phyloP scores from a whole-genome alignment of 2,888 invertebrate genomes.

The Lacanobia wlatinum region DNA sequence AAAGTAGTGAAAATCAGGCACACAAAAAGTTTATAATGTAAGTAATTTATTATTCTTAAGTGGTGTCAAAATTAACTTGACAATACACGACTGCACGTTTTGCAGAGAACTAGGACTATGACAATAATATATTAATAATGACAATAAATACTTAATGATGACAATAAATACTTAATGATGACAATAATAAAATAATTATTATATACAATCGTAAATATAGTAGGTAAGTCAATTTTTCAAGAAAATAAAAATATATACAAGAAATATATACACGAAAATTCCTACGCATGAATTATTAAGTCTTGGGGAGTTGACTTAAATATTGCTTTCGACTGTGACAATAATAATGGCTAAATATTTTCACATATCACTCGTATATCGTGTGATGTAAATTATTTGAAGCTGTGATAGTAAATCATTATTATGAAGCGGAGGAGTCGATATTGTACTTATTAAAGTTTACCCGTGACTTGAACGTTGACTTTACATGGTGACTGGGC shows the following conservation, averaged over 20 bases:
- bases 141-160: constrained; percentile 63
- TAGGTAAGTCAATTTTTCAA: constrained; percentile 66
- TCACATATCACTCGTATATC: constrained; percentile 81
- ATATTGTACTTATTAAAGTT: constrained; percentile 76
- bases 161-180: constrained; percentile 56
- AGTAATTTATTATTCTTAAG: constrained; percentile 47
- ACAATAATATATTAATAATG: constrained; percentile 59
- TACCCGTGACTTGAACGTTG: constrained; percentile 71
- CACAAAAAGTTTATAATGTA: constrained; percentile 12
- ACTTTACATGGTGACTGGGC: constrained; percentile 61
- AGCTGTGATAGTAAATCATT: constrained; percentile 83
- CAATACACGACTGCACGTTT: constrained; percentile 41
- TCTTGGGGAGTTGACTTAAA: constrained; percentile 64
- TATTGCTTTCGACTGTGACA: constrained; percentile 56
- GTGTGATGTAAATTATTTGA: constrained; percentile 82
- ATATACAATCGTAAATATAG: constrained; percentile 60
- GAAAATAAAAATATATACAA: constrained; percentile 54
- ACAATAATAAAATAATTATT: constrained; percentile 57
- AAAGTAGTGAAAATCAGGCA: constrained; percentile 16
- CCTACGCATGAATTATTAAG: constrained; percentile 38
- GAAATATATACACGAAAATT: constrained; percentile 54
- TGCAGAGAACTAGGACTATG: constrained; percentile 57
- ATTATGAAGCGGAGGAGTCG: constrained; percentile 74
- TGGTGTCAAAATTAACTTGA: constrained; percentile 41
- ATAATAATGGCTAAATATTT: constrained; percentile 78